Evolutionary conservation across 1,140 invertebrate species (phyloP).

Genomic region (Euschistus heros): DNA sequence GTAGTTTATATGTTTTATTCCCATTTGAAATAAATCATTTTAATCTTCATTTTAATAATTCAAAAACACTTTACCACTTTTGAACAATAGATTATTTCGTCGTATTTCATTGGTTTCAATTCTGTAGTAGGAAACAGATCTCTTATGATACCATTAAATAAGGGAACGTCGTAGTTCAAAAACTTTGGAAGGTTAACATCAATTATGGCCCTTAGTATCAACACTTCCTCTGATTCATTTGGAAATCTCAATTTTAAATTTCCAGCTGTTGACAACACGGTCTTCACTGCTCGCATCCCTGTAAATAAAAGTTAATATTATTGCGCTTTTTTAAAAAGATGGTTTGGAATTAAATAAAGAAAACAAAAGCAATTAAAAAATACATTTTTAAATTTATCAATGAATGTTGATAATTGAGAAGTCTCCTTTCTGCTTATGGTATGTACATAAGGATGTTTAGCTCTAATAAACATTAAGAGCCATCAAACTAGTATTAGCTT

Average conservation of each 20-base stretch:
- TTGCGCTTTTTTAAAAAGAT: no score
- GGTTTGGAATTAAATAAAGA: no score
- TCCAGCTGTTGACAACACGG: slow-evolving; percentile 72
- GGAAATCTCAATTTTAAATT: slow-evolving; percentile 77
- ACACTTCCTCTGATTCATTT: slow-evolving; percentile 62
- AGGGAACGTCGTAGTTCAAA: slow-evolving; percentile 71
- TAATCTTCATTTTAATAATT: no score
- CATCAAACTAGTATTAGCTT: no score
- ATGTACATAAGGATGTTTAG: no score
- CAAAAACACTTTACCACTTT: background rate
- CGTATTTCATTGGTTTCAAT: slow-evolving; percentile 64
- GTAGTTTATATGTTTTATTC: no score
- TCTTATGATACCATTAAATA: slow-evolving; percentile 84
- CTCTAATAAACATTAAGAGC: no score
- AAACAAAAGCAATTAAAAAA: no score
- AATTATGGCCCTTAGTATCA: slow-evolving; percentile 72
- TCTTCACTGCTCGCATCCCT: slow-evolving; percentile 68
- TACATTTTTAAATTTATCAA: no score
- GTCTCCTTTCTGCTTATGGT: no score
- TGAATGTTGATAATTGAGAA: no score
- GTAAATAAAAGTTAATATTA: background rate
- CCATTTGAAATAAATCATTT: no score
- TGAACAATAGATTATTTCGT: slow-evolving; percentile 39
- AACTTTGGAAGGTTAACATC: slow-evolving; percentile 93
- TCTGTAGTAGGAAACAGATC: slow-evolving; percentile 78